Percentiles rank a stretch among this genome's conserved stretches.
phyloP scores from a whole-genome alignment of 2,113 vertebrate genomes.

The Neolamprologus fasciatus region DNA sequence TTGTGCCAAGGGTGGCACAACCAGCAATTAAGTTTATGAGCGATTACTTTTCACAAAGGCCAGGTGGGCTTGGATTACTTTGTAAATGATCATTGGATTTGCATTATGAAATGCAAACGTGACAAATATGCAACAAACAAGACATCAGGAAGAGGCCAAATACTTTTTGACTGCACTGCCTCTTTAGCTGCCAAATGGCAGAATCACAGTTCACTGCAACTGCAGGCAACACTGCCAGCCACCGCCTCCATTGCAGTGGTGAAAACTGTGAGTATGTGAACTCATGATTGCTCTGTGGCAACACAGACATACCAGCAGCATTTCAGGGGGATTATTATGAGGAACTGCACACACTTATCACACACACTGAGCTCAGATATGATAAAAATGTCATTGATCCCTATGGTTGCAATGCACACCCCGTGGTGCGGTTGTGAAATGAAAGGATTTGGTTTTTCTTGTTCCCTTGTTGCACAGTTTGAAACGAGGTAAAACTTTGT shows the following conservation, averaged over 20 bases:
- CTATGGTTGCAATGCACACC: background rate
- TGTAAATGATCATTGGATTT: background rate
- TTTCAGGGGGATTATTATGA: background rate
- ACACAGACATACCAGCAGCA: background rate
- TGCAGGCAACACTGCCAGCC: background rate
- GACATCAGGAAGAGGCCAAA: background rate
- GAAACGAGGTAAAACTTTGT: background rate
- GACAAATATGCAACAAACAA: background rate
- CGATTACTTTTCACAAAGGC: background rate
- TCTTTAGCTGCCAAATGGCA: background rate
- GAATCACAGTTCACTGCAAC: background rate
- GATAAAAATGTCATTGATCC: background rate
- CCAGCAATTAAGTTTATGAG: background rate
- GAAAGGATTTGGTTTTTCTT: background rate
- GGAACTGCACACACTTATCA: background rate
- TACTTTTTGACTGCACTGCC: background rate
- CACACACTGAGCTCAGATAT: background rate
- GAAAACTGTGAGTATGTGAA: background rate
- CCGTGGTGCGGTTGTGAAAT: background rate
- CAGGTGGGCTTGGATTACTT: background rate
- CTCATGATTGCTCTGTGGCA: background rate
- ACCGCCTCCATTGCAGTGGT: background rate
- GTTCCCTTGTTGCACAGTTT: background rate
- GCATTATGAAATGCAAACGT: background rate
- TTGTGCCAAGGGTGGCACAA: background rate